phyloP scores from a whole-genome alignment of 1,140 invertebrate species.

The Platyura marginata region DNA sequence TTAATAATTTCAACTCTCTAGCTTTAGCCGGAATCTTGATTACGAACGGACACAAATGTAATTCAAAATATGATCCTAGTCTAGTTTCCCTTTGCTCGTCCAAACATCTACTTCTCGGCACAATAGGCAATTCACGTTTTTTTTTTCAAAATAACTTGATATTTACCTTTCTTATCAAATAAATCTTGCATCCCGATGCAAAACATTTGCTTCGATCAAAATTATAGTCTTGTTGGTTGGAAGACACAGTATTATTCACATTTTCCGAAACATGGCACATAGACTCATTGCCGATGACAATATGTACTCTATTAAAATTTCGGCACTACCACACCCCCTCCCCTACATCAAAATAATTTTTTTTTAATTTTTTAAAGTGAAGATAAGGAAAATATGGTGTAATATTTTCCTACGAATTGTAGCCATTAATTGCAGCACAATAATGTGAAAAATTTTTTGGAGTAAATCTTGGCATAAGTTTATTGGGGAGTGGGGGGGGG shows the following conservation, averaged over 20 bases:
- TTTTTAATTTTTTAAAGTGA: constrained; percentile 42
- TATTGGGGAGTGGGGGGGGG: no score
- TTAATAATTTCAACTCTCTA: no score
- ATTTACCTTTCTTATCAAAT: constrained; percentile 36
- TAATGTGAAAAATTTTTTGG: no score
- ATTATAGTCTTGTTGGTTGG: constrained; percentile 25
- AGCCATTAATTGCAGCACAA: no score
- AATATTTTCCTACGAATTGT: no score
- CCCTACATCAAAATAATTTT: constrained; percentile 47
- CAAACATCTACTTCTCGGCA: constrained; percentile 31
- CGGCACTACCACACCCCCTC: constrained; percentile 37
- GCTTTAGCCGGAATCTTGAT: no score
- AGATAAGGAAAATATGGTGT: no score
- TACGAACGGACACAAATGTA: constrained; percentile 43
- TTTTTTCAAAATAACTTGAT: constrained; percentile 36
- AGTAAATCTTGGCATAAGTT: no score
- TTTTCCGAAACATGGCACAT: no score
- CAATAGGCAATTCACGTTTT: constrained; percentile 34
- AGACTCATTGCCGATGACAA: no score
- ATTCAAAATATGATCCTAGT: constrained; percentile 31
- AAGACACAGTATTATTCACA: no score
- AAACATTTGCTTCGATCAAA: constrained; percentile 37
- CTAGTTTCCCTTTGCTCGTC: constrained; percentile 29
- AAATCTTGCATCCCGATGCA: constrained; percentile 29
- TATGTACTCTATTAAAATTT: constrained; percentile 50